Base-by-base conservation (phyloP, 2,113 vertebrate genomes). In the Hemichromis elongatus region DNA sequence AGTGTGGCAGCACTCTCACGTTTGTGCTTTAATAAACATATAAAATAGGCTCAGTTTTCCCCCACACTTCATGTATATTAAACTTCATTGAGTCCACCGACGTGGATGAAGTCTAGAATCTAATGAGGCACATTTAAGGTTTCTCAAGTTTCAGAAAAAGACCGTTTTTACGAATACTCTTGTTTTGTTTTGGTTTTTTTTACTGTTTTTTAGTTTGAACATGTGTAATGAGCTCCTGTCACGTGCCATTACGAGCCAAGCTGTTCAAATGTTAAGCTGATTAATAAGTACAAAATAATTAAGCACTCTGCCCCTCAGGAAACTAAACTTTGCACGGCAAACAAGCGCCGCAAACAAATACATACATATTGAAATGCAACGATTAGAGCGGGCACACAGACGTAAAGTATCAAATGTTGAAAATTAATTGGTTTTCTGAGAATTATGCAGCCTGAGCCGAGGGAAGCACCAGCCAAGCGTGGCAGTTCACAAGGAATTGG, bases 251-350 rank as follows among this genome's bases (percentile, higher is more conserved):
- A 77, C 35, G 88, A 68, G 28, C 79, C 77, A 87, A 85, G 81
- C 89, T 89, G 88, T 87, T 91, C 26, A 84, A 88, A 88, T 57
- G 83, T 66, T 80, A 85, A 87, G 86, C 79, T 86, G 89, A 91
- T 94, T 86, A 94, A 90, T 92, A 84, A 81, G 33, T 66, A 37
- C 35, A 90, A 88, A 93, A 93, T 56, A 91, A 90, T 93, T 75
- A 92, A 92, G 90, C 87, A 87, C 14, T 18, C 6, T 68, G 30
- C 30, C 55, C 47, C 61, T 28, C 30, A 35, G n/a, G 66, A 85
- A 88, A 86, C 88, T 19, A 77, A 83, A 92, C 78, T 92, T 90
- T 82, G 77, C 78, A 26, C 55, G 24, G 18, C 37, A 85, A 87
- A 93, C 84, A 70, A 16, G 70, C 55, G 37, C 52, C 21, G 24